phyloP scores from a whole-genome alignment of 2,888 invertebrate species.

The Microctonus hyperodae region DNA sequence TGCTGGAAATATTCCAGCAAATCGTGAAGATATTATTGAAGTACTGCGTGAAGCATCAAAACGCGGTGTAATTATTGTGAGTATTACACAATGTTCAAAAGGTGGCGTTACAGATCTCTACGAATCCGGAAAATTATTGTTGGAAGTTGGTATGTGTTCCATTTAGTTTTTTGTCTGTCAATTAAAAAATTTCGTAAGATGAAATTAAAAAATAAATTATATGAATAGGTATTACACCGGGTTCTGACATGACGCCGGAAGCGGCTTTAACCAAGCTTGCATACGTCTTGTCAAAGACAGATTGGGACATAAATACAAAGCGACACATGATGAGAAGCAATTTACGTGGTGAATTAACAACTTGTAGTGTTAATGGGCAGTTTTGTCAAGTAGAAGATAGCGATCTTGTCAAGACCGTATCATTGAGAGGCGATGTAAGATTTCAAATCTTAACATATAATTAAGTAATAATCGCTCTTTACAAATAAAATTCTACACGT shows the following conservation, averaged over 20 bases:
- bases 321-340: slow-evolving; percentile 79
- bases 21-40: slow-evolving; percentile 79
- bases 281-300: slow-evolving; percentile 84
- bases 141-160: slow-evolving; percentile 48
- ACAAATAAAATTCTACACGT: background rate
- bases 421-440: slow-evolving; percentile 60
- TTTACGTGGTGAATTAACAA: slow-evolving; percentile 82
- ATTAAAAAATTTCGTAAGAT: background rate
- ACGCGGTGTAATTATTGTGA: slow-evolving; percentile 85
- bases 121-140: slow-evolving; percentile 76
- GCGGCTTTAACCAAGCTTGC: slow-evolving; percentile 91
- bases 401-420: slow-evolving; percentile 66
- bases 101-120: slow-evolving; percentile 85
- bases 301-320: slow-evolving; percentile 72
- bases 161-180: background rate
- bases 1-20: slow-evolving; percentile 89
- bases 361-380: slow-evolving; percentile 53
- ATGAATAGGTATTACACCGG: slow-evolving; percentile 76
- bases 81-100: slow-evolving; percentile 88
- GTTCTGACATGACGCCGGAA: slow-evolving; percentile 92
- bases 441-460: too few species aligned
- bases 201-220: background rate
- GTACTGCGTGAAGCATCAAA: slow-evolving; percentile 75
- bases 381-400: slow-evolving; percentile 67
- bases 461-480: background rate